Base-by-base conservation (phyloP, 2,113 vertebrate species). In the Hassar affinis region DNA sequence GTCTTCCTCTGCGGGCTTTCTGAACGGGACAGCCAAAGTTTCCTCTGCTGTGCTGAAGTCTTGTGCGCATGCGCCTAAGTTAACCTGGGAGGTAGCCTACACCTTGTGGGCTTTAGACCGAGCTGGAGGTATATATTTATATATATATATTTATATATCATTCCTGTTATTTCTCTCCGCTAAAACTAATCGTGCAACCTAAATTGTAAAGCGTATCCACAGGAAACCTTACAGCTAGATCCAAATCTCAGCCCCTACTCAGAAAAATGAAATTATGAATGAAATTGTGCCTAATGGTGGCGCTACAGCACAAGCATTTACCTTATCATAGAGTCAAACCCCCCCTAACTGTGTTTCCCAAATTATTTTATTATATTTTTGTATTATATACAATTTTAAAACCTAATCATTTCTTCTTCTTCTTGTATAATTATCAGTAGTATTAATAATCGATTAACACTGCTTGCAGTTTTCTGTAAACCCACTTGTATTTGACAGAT, bases 11-110 rank as follows among this genome's bases (percentile, higher is more conserved):
- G 80, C 18, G 33, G 52, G 30, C 56, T 77, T 85, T 87, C 80
- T 77, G 59, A 72, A 33, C 75, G 42, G 66, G 25, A 38, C 59
- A 68, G 6, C 27, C 74, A 72, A 76, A 77, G 79, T 72, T 84
- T 52, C 22, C 33, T 30, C 9, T 20, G 78, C 18, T 30, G 10
- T 61, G 18, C 61, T 71, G 25, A 25, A 78, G 6, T 22, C 25
- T 61, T 64, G 0, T 76, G 80, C 88, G 88, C 88, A 85, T 89
- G 88, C 85, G 88, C 64, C 6, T 5, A 14, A 20, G 1, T 27
- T 9, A 66, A 81, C 47, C 74, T 66, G 25, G 72, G 35, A 20
- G 33, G 59, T 62, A 78, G 47, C 25, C 33, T 78, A 42, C 80
- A 62, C 47, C 42, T 77, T 61, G 54, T 47, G 49, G 47, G 57